Evolutionary conservation across 2,113 vertebrate genomes (phyloP), one percentile per base, ranked within the genome.

Genomic region (Atrichornis clamosus): DNA sequence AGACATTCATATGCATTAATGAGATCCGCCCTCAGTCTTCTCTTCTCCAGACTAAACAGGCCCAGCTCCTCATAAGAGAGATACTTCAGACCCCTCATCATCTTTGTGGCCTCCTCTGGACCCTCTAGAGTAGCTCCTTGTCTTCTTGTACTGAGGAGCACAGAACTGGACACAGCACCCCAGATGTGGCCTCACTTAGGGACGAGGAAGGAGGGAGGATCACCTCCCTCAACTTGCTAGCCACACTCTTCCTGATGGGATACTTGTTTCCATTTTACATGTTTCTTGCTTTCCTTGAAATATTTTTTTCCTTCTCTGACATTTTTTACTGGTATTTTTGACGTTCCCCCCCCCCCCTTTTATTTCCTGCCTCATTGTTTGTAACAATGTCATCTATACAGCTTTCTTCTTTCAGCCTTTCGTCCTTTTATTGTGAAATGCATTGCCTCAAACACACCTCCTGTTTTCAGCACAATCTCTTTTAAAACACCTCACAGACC

Each of bases 281-380:
- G 2, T 49, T 94, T 75, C 72, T 80, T 86, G 27, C 16, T 89
- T 90, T 69, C 30, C 68, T 70, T 90, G 46, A 69, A 49, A 22
- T 49, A 44, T 35, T 28, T 87, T 58, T 89, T 91, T 62, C 16
- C 15, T 69, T 84, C 23, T 73, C 28, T 82, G 14, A 33, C 17
- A 15, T 72, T 79, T 52, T 87, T 81, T 35, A 53, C 1, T 1
- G 30, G 18, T 80, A 63, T 67, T 93, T 79, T 80, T 18, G 21
- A 42, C 17, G 10, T 39, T 85, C 90, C 56, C 32, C 37, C n/a
- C 90, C 56, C 32, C 37, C n/a, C 50, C 75, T 85, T 79, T 83
- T 63, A 52, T 95, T 96, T 90, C 44, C 72, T 86, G 15, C 27
- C 44, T 80, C 32, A 7, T 67, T 94, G 46, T 96, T 93, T 84